Evolutionary conservation across 2,797 vertebrate species (phyloP).

Genomic region (Coregonus suidteri): DNA sequence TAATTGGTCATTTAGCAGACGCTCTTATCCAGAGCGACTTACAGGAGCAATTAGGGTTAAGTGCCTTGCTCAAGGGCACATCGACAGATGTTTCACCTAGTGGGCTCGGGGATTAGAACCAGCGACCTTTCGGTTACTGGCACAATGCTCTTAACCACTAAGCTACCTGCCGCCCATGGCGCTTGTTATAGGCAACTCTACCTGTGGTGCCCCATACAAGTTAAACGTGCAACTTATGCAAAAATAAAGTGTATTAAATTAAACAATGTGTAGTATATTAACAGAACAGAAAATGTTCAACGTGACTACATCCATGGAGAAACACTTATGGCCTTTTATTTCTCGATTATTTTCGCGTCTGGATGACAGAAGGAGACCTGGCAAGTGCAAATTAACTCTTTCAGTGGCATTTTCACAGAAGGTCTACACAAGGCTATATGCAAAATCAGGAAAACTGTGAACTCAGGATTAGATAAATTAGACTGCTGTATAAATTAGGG

Average conservation of each 20-base stretch:
- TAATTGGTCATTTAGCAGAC: no score
- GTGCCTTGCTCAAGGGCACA: no score
- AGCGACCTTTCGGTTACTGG: no score
- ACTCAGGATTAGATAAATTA: background rate
- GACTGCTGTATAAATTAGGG: background rate
- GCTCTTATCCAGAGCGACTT: no score
- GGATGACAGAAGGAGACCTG: slow-evolving; percentile 60
- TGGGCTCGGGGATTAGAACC: no score
- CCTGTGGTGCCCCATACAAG: background rate
- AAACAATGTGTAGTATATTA: background rate
- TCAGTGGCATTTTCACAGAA: slow-evolving; percentile 42
- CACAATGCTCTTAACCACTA: no score
- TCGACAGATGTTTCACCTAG: no score
- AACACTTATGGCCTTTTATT: slow-evolving; percentile 57
- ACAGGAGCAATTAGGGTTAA: no score
- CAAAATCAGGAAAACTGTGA: background rate
- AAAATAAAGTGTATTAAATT: background rate
- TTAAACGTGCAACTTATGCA: background rate
- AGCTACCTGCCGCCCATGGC: background rate
- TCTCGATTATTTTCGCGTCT: slow-evolving; percentile 69
- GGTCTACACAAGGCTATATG: background rate
- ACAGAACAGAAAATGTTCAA: background rate
- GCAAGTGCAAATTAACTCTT: slow-evolving; percentile 76
- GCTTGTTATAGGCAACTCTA: background rate
- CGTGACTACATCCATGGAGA: slow-evolving; percentile 36